phyloP scores from a whole-genome alignment of 2,113 vertebrate species.

The Rostratula benghalensis region DNA sequence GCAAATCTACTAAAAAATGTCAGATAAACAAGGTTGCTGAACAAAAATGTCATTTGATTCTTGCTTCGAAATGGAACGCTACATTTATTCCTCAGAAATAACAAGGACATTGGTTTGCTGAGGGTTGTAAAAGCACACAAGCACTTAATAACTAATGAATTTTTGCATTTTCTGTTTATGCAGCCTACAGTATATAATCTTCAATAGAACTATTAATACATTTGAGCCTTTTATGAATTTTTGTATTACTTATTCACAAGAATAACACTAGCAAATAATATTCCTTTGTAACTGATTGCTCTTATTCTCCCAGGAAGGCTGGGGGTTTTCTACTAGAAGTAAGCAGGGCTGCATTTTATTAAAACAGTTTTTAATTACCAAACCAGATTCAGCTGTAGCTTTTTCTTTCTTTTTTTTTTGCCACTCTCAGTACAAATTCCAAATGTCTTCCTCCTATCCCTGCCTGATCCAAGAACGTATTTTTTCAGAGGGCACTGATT shows the following conservation, averaged over 20 bases:
- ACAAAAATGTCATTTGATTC: slow-evolving; percentile 69
- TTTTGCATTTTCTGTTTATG: slow-evolving; percentile 73
- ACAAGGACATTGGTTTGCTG: slow-evolving; percentile 59
- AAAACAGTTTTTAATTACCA: slow-evolving; percentile 67
- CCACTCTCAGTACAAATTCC: slow-evolving; percentile 49
- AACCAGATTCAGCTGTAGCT: slow-evolving; percentile 55
- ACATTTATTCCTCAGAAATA: slow-evolving; percentile 69
- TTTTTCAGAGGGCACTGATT: slow-evolving; percentile 7
- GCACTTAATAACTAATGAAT: slow-evolving; percentile 72
- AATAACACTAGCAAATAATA: slow-evolving; percentile 71
- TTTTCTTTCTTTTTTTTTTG: slow-evolving; percentile 46
- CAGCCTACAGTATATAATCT: slow-evolving; percentile 68
- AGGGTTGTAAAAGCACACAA: slow-evolving; percentile 70
- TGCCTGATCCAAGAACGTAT: slow-evolving; percentile 1
- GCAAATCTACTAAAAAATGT: slow-evolving; percentile 54
- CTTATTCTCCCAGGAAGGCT: slow-evolving; percentile 65
- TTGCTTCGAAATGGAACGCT: slow-evolving; percentile 43
- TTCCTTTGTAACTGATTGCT: slow-evolving; percentile 70
- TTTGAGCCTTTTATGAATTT: slow-evolving; percentile 72
- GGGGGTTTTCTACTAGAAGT: slow-evolving; percentile 61
- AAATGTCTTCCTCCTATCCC: slow-evolving; percentile 7
- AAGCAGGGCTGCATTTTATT: slow-evolving; percentile 54
- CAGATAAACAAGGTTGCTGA: slow-evolving; percentile 56
- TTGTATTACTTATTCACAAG: slow-evolving; percentile 66
- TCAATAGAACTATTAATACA: slow-evolving; percentile 69